A percentile compares a stretch with the other conserved stretches of the same genome.
These are phyloP conservation scores for Molossus alvarezi DNA, from an alignment of 2,797 vertebrate species.

Conservation along the genomic window DNA sequence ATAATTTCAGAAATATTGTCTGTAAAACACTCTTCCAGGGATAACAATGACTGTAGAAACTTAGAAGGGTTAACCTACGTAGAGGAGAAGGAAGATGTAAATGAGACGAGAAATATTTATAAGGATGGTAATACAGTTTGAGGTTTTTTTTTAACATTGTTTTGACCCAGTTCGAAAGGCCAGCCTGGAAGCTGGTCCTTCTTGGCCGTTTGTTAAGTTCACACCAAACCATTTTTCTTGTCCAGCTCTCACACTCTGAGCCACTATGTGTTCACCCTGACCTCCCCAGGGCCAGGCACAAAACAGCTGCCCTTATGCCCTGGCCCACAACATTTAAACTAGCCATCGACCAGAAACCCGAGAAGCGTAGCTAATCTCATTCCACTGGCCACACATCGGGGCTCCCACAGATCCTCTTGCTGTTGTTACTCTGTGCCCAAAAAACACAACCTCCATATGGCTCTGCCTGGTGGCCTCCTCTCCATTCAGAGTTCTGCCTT, in stretches of 20 bases:
- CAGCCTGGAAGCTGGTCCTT: neutral
- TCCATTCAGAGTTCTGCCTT: neutral
- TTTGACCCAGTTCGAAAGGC: neutral
- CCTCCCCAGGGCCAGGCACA: neutral
- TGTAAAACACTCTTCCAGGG: neutral
- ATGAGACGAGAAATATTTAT: neutral
- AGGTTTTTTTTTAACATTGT: neutral
- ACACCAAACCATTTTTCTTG: neutral
- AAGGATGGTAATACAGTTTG: neutral
- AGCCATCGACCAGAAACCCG: neutral
- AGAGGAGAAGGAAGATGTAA: neutral
- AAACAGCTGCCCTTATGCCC: neutral
- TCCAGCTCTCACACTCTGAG: neutral
- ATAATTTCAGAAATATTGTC: neutral
- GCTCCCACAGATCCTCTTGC: rapidly evolving
- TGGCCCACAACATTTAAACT: neutral
- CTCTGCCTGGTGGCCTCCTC: neutral
- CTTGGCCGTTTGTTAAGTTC: neutral
- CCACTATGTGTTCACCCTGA: neutral
- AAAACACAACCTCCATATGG: rapidly evolving
- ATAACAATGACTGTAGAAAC: neutral
- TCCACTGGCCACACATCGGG: neutral
- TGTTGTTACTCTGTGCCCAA: rapidly evolving
- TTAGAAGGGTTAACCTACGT: neutral
- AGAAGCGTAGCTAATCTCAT: neutral